These are phyloP conservation scores for Actinemys pallida DNA, from an alignment of 2,113 vertebrate species.

Conservation along the genomic window DNA sequence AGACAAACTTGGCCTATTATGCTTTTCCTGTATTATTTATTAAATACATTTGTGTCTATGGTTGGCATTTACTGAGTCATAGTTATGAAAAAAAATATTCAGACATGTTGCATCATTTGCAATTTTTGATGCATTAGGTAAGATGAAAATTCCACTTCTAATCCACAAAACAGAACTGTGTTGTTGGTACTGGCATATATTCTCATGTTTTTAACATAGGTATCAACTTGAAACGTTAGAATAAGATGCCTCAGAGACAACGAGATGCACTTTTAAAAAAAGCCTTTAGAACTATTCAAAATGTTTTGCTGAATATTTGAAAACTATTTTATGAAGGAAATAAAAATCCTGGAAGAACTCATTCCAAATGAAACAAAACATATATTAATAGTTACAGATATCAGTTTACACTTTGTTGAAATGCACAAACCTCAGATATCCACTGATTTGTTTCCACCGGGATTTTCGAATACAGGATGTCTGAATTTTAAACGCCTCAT, in stretches of 20 bases:
- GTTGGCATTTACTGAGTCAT: constrained; percentile 22
- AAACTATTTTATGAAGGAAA: background rate
- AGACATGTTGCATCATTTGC: constrained; percentile 22
- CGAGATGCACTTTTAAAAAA: constrained; percentile 11
- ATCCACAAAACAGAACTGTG: constrained; percentile 45
- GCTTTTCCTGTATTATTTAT: background rate
- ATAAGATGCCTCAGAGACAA: constrained; percentile 49
- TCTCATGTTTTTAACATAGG: constrained; percentile 39
- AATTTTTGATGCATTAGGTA: constrained; percentile 38
- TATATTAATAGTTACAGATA: background rate
- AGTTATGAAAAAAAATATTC: background rate
- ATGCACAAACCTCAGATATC: background rate
- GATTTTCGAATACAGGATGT: constrained; percentile 60
- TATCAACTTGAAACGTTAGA: background rate
- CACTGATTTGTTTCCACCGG: constrained; percentile 49
- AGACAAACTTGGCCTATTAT: background rate
- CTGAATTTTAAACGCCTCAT: constrained; percentile 50
- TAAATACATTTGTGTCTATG: background rate
- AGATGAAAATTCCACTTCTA: background rate
- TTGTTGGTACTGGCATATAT: background rate
- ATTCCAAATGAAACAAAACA: constrained; percentile 20
- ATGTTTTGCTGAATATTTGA: background rate
- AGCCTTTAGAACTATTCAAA: background rate
- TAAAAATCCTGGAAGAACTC: background rate
- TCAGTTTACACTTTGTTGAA: background rate